A percentile compares a stretch with the other conserved stretches of the same genome.
phyloP scores from a whole-genome alignment of 2,113 vertebrate species.

The Nematolebias whitei region DNA sequence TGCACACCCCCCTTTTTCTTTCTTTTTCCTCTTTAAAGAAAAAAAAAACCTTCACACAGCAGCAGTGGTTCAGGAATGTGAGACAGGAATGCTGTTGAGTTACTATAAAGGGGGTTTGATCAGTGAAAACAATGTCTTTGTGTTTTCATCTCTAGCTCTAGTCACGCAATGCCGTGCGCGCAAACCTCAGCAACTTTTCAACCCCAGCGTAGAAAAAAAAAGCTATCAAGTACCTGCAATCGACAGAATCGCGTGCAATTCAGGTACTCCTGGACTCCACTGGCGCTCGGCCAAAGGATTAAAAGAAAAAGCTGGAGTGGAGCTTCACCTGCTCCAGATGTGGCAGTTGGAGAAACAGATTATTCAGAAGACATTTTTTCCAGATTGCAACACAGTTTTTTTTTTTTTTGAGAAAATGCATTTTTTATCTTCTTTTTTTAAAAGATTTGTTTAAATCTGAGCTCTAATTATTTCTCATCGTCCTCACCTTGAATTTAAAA shows the following conservation, averaged over 20 bases:
- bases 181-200: constrained; percentile 74
- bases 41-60: constrained; percentile 63
- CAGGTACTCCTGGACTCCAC: constrained; percentile 74
- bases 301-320: constrained; percentile 66
- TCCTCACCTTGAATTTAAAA: not conserved
- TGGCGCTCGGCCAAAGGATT: constrained; percentile 65
- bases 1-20: constrained; percentile 38
- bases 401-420: not conserved
- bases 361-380: not conserved
- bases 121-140: constrained; percentile 80
- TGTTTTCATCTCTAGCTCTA: constrained; percentile 78
- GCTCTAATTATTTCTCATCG: too few relatives aligned
- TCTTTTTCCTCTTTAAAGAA: constrained; percentile 38
- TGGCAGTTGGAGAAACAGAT: not conserved
- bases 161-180: constrained; percentile 81
- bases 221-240: constrained; percentile 79
- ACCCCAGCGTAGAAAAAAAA: constrained; percentile 70
- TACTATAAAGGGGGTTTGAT: constrained; percentile 82
- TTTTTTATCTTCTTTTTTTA: not conserved
- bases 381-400: not conserved
- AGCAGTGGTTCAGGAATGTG: constrained; percentile 82
- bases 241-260: constrained; percentile 81
- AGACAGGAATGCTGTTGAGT: constrained; percentile 84
- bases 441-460: not conserved
- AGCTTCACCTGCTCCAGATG: constrained; percentile 20